Evolutionary conservation across 1,140 invertebrate genomes (phyloP).

Genomic region (Bombus difficillimus): DNA sequence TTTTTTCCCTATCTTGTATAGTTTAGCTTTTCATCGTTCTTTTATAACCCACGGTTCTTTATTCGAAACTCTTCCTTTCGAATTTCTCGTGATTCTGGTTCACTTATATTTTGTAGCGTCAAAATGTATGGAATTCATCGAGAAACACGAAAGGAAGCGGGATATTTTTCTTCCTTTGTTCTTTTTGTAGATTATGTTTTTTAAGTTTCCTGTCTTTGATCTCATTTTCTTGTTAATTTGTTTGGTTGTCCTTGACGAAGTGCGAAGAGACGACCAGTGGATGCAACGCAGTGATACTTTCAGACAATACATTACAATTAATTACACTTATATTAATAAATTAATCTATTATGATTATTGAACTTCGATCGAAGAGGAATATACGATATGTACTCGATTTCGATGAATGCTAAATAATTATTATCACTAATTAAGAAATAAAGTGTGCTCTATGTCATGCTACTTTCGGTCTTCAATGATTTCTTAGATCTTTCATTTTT

Average conservation of each 20-base stretch:
- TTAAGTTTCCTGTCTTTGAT: neutral
- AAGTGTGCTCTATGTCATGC: constrained; percentile 82
- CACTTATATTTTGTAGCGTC: constrained; percentile 70
- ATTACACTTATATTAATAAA: constrained; percentile 81
- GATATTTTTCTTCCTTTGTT: neutral
- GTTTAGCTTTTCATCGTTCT: neutral
- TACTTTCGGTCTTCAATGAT: constrained; percentile 18
- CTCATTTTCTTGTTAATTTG: constrained; percentile 23
- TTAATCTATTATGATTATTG: constrained; percentile 80
- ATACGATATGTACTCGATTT: constrained; percentile 76
- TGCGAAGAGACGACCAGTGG: constrained; percentile 72
- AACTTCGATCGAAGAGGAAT: constrained; percentile 77
- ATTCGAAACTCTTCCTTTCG: constrained; percentile 3
- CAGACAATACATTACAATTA: constrained; percentile 82
- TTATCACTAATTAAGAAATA: constrained; percentile 81
- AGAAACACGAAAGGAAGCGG: constrained; percentile 24
- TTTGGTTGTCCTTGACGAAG: constrained; percentile 22
- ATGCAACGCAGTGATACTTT: constrained; percentile 81
- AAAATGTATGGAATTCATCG: constrained; percentile 53
- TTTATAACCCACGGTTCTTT: neutral
- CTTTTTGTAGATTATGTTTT: neutral
- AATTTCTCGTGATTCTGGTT: constrained; percentile 29
- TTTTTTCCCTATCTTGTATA: neutral
- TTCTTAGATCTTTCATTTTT: neutral
- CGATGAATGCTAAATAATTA: constrained; percentile 81